Evolutionary conservation across 1,140 invertebrate genomes (phyloP).

Genomic region (Calephelis nemesis): DNA sequence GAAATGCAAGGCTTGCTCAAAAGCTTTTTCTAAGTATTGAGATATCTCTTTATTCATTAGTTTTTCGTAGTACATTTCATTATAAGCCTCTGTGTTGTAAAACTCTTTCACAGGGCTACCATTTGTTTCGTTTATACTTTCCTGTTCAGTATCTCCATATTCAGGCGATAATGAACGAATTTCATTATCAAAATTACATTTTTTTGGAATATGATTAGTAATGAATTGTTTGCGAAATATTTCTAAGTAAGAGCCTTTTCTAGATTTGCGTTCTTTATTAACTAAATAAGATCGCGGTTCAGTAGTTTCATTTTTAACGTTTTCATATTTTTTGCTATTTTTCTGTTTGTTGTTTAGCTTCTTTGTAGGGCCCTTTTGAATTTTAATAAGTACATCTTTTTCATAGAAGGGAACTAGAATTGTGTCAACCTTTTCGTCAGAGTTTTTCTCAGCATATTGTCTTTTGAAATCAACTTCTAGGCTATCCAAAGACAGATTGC

Average conservation of each 20-base stretch:
- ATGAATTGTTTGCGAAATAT: slow-evolving; percentile 61
- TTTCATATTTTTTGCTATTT: slow-evolving; percentile 30
- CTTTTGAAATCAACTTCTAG: slow-evolving; percentile 50
- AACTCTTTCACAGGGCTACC: slow-evolving; percentile 45
- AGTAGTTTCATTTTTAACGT: slow-evolving; percentile 34
- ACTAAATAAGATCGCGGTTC: slow-evolving; percentile 50
- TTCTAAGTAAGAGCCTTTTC: slow-evolving; percentile 54
- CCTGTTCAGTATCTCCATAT: slow-evolving; percentile 64
- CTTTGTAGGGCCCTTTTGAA: slow-evolving; percentile 48
- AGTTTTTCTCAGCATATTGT: slow-evolving; percentile 35
- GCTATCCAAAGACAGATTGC: slow-evolving; percentile 61
- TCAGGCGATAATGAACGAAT: slow-evolving; percentile 65
- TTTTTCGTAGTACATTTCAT: slow-evolving; percentile 69
- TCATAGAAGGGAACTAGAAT: slow-evolving; percentile 72
- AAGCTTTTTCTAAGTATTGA: slow-evolving; percentile 50
- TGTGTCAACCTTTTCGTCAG: slow-evolving; percentile 52
- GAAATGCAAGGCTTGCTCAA: slow-evolving; percentile 47
- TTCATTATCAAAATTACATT: slow-evolving; percentile 38
- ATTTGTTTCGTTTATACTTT: slow-evolving; percentile 51
- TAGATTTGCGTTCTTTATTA: slow-evolving; percentile 48
- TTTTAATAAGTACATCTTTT: slow-evolving; percentile 65
- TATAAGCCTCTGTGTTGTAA: slow-evolving; percentile 65
- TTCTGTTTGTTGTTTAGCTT: slow-evolving; percentile 35
- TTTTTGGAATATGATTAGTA: slow-evolving; percentile 26
- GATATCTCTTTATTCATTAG: slow-evolving; percentile 51